Conservation (phyloP, 2,113 vertebrate genomes). For the Coptodon bakossiorum region DNA sequence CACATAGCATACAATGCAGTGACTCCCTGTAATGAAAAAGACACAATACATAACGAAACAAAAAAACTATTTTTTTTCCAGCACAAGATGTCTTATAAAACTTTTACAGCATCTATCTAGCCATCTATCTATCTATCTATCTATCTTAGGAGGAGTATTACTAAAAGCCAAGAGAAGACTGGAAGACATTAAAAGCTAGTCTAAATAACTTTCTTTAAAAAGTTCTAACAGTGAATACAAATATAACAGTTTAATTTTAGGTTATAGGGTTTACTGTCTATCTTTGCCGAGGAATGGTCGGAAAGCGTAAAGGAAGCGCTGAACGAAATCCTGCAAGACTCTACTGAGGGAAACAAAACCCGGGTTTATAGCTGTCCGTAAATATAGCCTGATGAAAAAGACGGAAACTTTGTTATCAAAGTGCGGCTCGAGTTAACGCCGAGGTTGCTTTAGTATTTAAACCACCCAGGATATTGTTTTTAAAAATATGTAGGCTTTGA, state of each 20-base stretch:
- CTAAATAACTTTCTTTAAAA: background rate
- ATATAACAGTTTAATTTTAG: background rate
- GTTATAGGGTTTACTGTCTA: background rate
- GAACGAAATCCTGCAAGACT: background rate
- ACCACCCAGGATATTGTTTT: accelerated
- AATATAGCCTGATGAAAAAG: constrained; percentile 43
- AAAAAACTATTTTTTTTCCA: accelerated
- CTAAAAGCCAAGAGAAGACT: background rate
- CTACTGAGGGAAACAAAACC: accelerated
- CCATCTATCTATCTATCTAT: background rate
- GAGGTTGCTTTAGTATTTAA: accelerated
- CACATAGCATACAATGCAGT: background rate
- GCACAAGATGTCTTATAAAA: background rate
- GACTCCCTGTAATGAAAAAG: background rate
- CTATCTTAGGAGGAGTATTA: background rate
- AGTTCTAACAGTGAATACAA: background rate
- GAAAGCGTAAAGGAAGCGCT: background rate
- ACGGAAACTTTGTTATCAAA: background rate
- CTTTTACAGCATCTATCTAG: background rate
- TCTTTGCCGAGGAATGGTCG: background rate
- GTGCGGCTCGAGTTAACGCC: accelerated
- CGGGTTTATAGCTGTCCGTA: constrained; percentile 11
- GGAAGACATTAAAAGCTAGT: background rate
- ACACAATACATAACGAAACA: background rate
- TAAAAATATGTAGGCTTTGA: background rate